Percentiles rank a stretch among this genome's conserved stretches.
phyloP scores from a whole-genome alignment of 2,113 vertebrate genomes.

The Laterallus jamaicensis region DNA sequence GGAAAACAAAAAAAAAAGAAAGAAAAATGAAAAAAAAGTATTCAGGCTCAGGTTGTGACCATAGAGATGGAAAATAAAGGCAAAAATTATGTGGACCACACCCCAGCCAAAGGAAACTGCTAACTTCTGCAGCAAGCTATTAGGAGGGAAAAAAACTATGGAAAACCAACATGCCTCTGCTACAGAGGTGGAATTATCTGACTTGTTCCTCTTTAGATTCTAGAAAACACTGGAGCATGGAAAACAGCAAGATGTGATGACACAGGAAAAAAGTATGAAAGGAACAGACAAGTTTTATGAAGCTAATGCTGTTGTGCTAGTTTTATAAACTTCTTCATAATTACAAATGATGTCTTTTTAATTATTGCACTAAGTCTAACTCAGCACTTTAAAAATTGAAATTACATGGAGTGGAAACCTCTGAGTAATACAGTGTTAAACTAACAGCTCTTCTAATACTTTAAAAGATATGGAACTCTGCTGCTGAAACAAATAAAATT shows the following conservation, averaged over 20 bases:
- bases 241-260: neutral
- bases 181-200: neutral
- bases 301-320: neutral
- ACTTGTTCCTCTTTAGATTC: neutral
- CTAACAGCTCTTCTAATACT: neutral
- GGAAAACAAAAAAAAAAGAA: no score
- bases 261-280: neutral
- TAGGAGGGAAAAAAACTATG: neutral
- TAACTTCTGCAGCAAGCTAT: neutral
- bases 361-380: neutral
- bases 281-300: neutral
- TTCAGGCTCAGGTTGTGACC: neutral
- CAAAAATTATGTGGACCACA: neutral
- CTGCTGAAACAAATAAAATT: neutral
- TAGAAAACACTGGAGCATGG: neutral
- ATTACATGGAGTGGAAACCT: neutral
- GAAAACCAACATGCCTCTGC: neutral
- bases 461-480: neutral
- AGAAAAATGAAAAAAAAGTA: neutral
- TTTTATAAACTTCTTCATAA: neutral
- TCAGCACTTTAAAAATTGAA: constrained; percentile 8
- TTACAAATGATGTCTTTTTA: neutral
- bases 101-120: neutral
- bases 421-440: neutral
- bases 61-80: neutral